phyloP scores from a whole-genome alignment of 2,888 invertebrate genomes.

The Carcina quercana region DNA sequence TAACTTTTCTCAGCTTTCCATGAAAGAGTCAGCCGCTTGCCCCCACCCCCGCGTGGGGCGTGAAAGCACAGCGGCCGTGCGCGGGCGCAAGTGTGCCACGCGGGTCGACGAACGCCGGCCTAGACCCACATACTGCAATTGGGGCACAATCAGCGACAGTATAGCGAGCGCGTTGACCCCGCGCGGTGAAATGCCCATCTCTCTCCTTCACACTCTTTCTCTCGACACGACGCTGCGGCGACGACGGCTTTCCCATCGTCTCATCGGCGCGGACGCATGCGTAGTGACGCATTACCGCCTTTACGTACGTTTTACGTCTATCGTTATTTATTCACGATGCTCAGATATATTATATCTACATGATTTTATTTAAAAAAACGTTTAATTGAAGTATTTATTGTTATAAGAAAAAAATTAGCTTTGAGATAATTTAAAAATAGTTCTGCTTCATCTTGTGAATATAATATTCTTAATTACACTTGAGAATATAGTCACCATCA shows the following conservation, averaged over 20 bases:
- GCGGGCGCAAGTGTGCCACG: constrained; percentile 68
- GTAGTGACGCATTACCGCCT: constrained; percentile 16
- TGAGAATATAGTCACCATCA: too few species aligned
- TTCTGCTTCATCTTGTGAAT: too few species aligned
- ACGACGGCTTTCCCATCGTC: constrained; percentile 54
- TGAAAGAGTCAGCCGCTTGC: constrained; percentile 28
- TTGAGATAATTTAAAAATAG: too few species aligned
- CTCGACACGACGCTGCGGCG: constrained; percentile 38
- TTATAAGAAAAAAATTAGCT: too few species aligned
- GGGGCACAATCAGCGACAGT: constrained; percentile 74
- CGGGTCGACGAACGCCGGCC: constrained; percentile 75
- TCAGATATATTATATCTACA: too few species aligned
- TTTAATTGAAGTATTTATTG: too few species aligned
- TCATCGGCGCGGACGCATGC: constrained; percentile 18
- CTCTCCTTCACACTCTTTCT: constrained; percentile 70
- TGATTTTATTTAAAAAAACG: too few species aligned
- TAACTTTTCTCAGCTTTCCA: constrained; percentile 62
- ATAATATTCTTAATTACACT: too few species aligned
- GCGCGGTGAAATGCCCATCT: constrained; percentile 71
- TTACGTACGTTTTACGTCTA: too few species aligned
- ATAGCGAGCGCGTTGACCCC: constrained; percentile 68
- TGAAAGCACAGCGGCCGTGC: constrained; percentile 63
- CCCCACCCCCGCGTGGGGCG: constrained; percentile 54
- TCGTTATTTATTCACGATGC: too few species aligned
- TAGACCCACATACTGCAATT: constrained; percentile 73